Percentiles rank a stretch among this genome's conserved stretches.
Evolutionary conservation across 2,113 vertebrate genomes (phyloP).

Genomic region (Varanus salvator): DNA sequence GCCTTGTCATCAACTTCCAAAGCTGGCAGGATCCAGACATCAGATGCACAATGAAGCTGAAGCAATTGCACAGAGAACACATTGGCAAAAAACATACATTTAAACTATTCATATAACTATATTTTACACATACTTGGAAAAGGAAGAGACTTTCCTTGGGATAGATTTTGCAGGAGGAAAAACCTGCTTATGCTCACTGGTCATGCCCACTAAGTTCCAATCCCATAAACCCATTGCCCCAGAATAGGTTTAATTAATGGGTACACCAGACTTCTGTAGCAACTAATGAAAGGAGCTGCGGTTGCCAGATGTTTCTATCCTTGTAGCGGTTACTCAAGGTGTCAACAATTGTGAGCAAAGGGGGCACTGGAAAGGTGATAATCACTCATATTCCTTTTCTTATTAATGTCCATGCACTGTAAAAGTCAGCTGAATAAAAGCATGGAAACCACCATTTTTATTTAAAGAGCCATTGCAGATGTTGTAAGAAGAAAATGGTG

Average conservation of each 20-base stretch:
- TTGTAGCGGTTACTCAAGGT: not conserved
- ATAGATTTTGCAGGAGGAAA: not conserved
- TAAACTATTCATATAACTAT: not conserved
- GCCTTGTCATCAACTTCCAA: not conserved
- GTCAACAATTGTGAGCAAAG: not conserved
- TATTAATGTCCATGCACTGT: slow-evolving; percentile 11
- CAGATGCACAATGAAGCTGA: not conserved
- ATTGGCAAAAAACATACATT: not conserved
- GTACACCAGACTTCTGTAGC: not conserved
- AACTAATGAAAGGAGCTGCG: slow-evolving; percentile 1
- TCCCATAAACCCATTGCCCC: not conserved
- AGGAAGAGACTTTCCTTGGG: not conserved
- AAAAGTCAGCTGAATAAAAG: slow-evolving; percentile 24
- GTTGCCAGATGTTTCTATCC: not conserved
- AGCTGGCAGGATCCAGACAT: not conserved
- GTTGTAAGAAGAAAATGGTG: slow-evolving; percentile 1
- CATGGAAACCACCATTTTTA: not conserved
- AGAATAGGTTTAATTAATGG: slow-evolving; percentile 30
- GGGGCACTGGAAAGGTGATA: slow-evolving; percentile 21
- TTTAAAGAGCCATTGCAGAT: slow-evolving; percentile 16
- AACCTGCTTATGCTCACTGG: not conserved
- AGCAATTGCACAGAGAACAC: too few species aligned
- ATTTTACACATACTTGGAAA: not conserved
- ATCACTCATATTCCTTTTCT: not conserved
- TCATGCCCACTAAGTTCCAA: not conserved